Evolutionary conservation across 2,113 vertebrate genomes (phyloP).

Genomic region (Macquaria ambigua): DNA sequence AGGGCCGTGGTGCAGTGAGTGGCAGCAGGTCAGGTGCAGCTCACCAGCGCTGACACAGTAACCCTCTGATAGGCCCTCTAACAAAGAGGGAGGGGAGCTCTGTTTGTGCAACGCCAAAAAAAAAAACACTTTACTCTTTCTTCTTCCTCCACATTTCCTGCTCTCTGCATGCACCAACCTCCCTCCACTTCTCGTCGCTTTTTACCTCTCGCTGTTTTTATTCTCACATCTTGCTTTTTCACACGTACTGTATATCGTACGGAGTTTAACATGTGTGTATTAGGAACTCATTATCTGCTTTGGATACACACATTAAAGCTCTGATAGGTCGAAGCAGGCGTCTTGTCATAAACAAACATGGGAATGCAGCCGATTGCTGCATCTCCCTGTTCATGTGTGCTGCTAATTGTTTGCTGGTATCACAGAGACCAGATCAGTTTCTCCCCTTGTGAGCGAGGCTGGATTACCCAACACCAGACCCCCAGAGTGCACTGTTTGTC

Average conservation of each 20-base stretch:
- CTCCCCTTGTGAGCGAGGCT: neutral
- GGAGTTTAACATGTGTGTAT: neutral
- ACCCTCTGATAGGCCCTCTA: conserved; percentile 47
- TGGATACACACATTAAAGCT: neutral
- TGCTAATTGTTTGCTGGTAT: neutral
- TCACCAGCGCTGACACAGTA: conserved; percentile 44
- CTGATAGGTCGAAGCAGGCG: neutral
- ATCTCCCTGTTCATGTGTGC: neutral
- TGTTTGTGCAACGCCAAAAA: conserved; percentile 11
- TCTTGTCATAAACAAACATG: too few species aligned
- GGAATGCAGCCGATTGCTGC: neutral
- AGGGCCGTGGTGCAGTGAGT: conserved; percentile 23
- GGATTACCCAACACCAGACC: neutral
- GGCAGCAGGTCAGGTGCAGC: conserved; percentile 42
- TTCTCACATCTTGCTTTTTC: neutral
- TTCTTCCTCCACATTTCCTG: conserved; percentile 19
- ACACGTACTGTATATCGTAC: neutral
- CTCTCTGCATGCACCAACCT: conserved; percentile 21
- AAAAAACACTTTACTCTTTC: conserved; percentile 20
- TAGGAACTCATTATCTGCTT: neutral
- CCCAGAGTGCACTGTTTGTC: neutral
- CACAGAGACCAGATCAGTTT: neutral
- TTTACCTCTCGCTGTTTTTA: neutral
- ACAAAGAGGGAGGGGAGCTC: conserved; percentile 26
- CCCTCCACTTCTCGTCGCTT: neutral